Evolutionary conservation across 2,797 vertebrate species (phyloP).

Genomic region (Anas georgica): DNA sequence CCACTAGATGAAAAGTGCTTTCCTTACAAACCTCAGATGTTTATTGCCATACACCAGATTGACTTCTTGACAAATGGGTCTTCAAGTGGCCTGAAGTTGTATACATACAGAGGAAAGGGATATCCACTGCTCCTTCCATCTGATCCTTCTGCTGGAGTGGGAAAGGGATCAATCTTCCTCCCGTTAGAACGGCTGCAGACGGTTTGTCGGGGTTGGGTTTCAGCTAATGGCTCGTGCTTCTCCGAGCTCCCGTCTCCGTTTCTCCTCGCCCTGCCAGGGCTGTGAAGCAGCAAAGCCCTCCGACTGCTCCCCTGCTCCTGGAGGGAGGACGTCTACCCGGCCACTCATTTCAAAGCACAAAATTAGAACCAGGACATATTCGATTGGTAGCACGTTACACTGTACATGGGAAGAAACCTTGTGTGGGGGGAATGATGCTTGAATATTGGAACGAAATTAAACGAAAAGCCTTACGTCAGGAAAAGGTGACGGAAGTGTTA

Average conservation of each 20-base stretch:
- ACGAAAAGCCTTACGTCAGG: neutral
- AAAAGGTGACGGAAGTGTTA: neutral
- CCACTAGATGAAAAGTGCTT: neutral
- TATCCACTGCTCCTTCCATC: constrained; percentile 49
- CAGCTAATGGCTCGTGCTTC: constrained; percentile 52
- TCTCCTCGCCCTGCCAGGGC: neutral
- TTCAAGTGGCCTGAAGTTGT: constrained; percentile 31
- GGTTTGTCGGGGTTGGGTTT: constrained; percentile 31
- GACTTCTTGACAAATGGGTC: constrained; percentile 34
- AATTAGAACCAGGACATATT: neutral
- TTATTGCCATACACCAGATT: neutral
- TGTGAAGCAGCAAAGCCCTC: neutral
- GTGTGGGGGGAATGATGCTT: neutral
- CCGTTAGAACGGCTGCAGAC: constrained; percentile 43
- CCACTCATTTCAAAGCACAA: neutral
- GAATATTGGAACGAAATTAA: neutral
- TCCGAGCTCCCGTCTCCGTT: constrained; percentile 22
- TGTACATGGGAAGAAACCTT: neutral
- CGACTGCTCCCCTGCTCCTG: neutral
- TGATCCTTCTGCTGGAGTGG: constrained; percentile 54
- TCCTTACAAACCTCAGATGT: constrained; percentile 11
- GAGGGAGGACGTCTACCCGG: neutral
- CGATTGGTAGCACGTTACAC: neutral
- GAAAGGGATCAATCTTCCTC: constrained; percentile 62
- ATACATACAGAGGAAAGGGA: constrained; percentile 27